phyloP scores from a whole-genome alignment of 2,888 invertebrate species.

The Priapulus caudatus region DNA sequence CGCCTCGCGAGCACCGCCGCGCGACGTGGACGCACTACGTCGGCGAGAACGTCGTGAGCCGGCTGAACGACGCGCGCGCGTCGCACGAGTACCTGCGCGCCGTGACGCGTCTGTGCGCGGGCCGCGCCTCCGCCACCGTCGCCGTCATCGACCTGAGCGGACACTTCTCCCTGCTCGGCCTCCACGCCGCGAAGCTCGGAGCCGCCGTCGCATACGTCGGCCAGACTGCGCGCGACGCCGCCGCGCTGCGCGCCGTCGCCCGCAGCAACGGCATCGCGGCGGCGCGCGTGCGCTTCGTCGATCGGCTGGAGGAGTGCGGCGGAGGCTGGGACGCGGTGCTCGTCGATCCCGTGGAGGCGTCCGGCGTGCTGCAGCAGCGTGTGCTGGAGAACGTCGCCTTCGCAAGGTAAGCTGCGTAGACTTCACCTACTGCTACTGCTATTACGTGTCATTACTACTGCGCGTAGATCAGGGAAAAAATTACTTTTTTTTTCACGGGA shows the following conservation, averaged over 20 bases:
- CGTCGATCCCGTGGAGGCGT: not conserved
- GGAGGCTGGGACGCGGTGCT: not conserved
- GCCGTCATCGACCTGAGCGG: not conserved
- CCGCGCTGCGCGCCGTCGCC: not conserved
- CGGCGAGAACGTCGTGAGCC: no score
- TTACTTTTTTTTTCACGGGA: no score
- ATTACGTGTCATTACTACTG: no score
- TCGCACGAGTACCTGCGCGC: no score
- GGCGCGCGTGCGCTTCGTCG: not conserved
- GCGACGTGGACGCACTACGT: no score
- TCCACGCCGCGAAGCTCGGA: not conserved
- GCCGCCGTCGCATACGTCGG: not conserved
- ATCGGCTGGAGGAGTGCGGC: not conserved
- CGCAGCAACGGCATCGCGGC: not conserved
- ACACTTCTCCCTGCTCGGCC: constrained; percentile 3
- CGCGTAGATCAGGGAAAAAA: no score
- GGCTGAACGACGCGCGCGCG: no score
- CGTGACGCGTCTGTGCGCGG: no score
- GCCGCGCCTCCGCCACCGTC: no score
- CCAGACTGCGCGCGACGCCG: not conserved
- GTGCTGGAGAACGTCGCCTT: not conserved
- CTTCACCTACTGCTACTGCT: no score
- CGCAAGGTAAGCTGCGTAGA: not conserved
- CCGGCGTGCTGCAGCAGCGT: constrained; percentile 1
- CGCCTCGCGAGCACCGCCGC: no score